Evolutionary conservation across 2,888 invertebrate species (phyloP).

Genomic region (Orgyia antiqua): DNA sequence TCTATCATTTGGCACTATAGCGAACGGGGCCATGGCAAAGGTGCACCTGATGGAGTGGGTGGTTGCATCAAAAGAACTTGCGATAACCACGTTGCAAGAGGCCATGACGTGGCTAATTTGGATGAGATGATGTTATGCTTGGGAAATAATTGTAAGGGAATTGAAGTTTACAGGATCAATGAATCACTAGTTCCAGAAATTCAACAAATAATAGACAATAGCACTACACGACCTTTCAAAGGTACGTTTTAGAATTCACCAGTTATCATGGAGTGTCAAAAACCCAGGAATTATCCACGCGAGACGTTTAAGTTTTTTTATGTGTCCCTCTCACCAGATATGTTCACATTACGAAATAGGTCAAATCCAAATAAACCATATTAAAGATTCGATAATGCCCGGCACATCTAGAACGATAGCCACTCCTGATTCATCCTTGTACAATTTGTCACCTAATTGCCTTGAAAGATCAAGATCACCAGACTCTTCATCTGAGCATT

Average conservation of each 20-base stretch:
- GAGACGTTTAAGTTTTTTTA: constrained; percentile 8
- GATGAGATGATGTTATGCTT: constrained; percentile 10
- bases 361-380: too few species aligned
- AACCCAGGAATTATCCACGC: constrained; percentile 6
- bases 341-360: constrained; percentile 11
- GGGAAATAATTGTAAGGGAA: constrained; percentile 9
- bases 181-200: constrained; percentile 6
- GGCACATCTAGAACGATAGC: too few species aligned
- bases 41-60: constrained; percentile 13
- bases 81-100: constrained; percentile 9
- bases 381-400: too few species aligned
- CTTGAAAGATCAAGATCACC: too few species aligned
- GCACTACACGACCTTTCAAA: constrained; percentile 8
- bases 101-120: constrained; percentile 6
- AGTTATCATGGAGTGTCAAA: constrained; percentile 6
- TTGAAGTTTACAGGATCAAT: constrained; percentile 9
- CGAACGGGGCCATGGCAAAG: neutral
- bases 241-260: constrained; percentile 9
- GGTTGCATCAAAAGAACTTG: constrained; percentile 9
- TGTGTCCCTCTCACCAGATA: constrained; percentile 1
- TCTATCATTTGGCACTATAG: constrained; percentile 6
- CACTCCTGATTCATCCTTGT: too few species aligned
- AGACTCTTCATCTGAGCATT: too few species aligned
- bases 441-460: too few species aligned
- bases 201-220: constrained; percentile 5